Conservation (phyloP, 1,140 invertebrate genomes). For the Meloidogyne exigua region DNA sequence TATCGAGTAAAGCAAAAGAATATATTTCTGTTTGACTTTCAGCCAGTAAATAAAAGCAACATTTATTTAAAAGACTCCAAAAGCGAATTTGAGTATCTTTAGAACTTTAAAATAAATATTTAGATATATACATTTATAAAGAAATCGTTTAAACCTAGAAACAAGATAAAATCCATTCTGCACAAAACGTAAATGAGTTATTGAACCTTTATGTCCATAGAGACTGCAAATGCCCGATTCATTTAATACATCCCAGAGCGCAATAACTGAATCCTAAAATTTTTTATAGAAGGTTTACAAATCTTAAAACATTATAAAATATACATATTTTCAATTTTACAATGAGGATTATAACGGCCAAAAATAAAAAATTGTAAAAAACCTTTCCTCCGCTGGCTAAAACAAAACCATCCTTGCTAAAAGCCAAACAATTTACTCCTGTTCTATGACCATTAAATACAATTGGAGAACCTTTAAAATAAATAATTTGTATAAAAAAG, state of each 20-base stretch:
- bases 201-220: slow-evolving; percentile 83
- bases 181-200: slow-evolving; percentile 85
- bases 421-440: slow-evolving; percentile 78
- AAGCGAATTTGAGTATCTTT: slow-evolving; percentile 94
- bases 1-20: slow-evolving; percentile 72
- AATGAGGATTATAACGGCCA: too few species aligned
- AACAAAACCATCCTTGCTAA: slow-evolving; percentile 77
- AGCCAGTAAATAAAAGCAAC: slow-evolving; percentile 87
- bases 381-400: slow-evolving; percentile 84
- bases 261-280: slow-evolving; percentile 68
- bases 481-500: neutral
- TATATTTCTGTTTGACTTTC: slow-evolving; percentile 73
- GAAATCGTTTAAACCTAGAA: slow-evolving; percentile 67
- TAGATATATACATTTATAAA: neutral
- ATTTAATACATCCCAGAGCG: slow-evolving; percentile 89
- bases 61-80: slow-evolving; percentile 90
- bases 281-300: neutral
- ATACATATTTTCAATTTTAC: too few species aligned
- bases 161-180: slow-evolving; percentile 74
- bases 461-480: slow-evolving; percentile 32
- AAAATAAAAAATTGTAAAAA: too few species aligned
- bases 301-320: too few species aligned
- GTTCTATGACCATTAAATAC: slow-evolving; percentile 78
- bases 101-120: slow-evolving; percentile 69
- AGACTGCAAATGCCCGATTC: slow-evolving; percentile 83